Evolutionary conservation across 2,113 vertebrate genomes (phyloP).

Genomic region (Phylloscopus whistleri): DNA sequence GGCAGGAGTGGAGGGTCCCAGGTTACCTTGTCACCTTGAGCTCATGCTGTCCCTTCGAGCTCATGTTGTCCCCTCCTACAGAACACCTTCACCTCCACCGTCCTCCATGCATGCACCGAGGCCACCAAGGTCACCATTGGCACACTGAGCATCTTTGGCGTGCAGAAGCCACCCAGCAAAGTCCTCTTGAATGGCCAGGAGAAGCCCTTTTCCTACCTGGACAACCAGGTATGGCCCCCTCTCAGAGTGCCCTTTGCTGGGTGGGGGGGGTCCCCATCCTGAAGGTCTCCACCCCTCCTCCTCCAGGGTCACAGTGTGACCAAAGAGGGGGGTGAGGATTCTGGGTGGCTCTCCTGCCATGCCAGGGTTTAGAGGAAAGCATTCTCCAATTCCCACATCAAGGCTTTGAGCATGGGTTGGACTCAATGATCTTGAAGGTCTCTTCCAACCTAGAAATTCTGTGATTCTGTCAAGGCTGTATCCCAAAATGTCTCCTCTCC

Average conservation of each 20-base stretch:
- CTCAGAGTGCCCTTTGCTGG: background rate
- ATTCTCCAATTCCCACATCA: background rate
- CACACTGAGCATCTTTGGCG: constrained; percentile 77
- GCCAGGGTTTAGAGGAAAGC: background rate
- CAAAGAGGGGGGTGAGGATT: background rate
- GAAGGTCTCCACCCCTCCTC: background rate
- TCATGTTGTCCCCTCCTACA: background rate
- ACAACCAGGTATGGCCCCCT: constrained; percentile 73
- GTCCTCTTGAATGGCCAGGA: constrained; percentile 81
- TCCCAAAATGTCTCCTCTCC: background rate
- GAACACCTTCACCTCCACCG: constrained; percentile 79
- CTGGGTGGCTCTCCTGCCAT: accelerated
- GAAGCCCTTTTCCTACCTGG: constrained; percentile 74
- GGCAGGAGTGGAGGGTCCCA: accelerated
- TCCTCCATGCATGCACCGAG: constrained; percentile 73
- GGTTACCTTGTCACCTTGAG: background rate
- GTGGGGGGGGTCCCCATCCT: background rate
- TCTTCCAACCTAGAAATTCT: no score
- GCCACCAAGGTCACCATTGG: constrained; percentile 74
- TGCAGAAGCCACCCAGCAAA: constrained; percentile 69
- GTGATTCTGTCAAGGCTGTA: no score
- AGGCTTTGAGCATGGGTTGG: no score
- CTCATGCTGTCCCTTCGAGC: background rate
- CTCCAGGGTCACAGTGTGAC: background rate
- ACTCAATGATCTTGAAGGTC: no score